phyloP scores from a whole-genome alignment of 2,888 invertebrate genomes.

The Apocheima hispidaria region DNA sequence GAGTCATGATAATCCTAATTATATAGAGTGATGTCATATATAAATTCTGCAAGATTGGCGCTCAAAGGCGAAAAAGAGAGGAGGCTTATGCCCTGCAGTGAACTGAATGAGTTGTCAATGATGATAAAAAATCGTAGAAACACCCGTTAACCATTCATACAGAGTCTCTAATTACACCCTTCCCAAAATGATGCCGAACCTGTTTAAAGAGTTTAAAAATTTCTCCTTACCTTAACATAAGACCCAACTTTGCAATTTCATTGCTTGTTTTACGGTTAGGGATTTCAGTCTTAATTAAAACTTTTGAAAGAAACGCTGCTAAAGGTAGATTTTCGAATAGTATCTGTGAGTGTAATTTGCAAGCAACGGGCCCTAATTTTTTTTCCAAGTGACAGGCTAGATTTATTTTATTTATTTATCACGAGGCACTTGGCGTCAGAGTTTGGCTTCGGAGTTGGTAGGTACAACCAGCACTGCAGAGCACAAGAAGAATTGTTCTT shows the following conservation, averaged over 20 bases:
- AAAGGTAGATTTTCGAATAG: neutral
- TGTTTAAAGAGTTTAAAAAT: constrained; percentile 10
- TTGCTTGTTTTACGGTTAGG: constrained; percentile 22
- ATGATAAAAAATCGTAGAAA: neutral
- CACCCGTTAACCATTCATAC: neutral
- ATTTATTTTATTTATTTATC: neutral
- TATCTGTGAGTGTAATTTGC: constrained; percentile 5
- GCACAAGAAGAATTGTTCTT: no score
- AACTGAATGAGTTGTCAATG: no score
- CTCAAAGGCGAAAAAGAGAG: no score
- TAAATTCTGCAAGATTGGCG: no score
- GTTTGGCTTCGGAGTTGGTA: no score
- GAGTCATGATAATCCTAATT: no score
- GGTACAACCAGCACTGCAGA: no score
- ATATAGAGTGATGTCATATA: no score
- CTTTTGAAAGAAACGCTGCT: constrained; percentile 5
- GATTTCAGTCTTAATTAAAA: constrained; percentile 19
- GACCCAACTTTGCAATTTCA: constrained; percentile 10
- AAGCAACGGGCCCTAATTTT: neutral
- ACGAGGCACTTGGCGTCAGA: no score
- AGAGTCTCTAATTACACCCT: neutral
- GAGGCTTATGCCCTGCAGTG: no score
- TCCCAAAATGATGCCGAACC: constrained; percentile 2
- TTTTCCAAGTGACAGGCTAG: neutral
- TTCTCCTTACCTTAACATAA: constrained; percentile 1